Base-by-base conservation (phyloP, 2,888 invertebrate species). In the Eustalomyia histrio region DNA sequence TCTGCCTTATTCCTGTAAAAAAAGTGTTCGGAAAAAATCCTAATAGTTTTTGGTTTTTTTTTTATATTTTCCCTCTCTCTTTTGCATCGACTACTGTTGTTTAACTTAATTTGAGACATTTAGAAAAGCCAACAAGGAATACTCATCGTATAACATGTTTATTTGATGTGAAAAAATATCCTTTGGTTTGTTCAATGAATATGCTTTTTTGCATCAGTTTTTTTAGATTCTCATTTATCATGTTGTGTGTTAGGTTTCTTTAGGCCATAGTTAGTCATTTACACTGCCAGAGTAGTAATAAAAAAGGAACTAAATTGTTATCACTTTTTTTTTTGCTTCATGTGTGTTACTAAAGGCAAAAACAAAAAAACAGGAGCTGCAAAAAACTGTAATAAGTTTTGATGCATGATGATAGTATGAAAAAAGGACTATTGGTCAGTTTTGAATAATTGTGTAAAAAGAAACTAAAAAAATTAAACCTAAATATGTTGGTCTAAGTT, bases 81-180 rank as follows among this genome's bases (percentile, higher is more conserved):
- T 50, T 60, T 64, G 60, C 53, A 76, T 47, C 64, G 39, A 61
- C 24, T 71, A 6, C 43, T 76, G 72, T 69, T 71, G 78, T 87
- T 87, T 88, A 88, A 88, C 89, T 88, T 88, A 89, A 88, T 89
- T 89, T 87, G 89, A 88, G 89, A 88, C 89, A 87, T 89, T 89
- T 88, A 87, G 86, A 87, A 86, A 87, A 86, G 86, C 86, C 85
- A 83, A 87, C 86, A 87, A 87, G 85, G 85, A 88, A 78, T 73
- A 73, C 55, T 7, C 64, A 52, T 21, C 43, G 29, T 55, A 24
- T 18, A 52, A 61, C 60, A 80, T 71, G 65, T 75, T 65, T 72
- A 60, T 65, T 73, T 73, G 53, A 65, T 74, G 55, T 52, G 52
- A 52, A 47, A 65, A 75, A 75, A 65, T 65, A 65, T 72, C 71